These are phyloP conservation scores for Yponomeuta malinellus DNA, from an alignment of 2,888 invertebrate genomes.

Conservation along the genomic window DNA sequence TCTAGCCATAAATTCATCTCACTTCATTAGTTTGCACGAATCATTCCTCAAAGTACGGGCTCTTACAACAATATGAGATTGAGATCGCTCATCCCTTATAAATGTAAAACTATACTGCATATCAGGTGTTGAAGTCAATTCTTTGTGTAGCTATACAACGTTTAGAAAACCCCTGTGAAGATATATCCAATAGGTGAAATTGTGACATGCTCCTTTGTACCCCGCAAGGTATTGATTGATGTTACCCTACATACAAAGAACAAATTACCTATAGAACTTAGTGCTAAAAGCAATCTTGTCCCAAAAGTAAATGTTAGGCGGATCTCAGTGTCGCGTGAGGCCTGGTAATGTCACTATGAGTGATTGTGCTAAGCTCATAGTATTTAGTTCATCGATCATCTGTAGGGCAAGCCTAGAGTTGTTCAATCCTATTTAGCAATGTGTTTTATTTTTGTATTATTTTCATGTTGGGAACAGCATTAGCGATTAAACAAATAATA, in stretches of 20 bases:
- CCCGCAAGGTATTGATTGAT: neutral
- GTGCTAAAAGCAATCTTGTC: slow-evolving; percentile 1
- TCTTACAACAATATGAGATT: slow-evolving; percentile 41
- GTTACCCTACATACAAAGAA: neutral
- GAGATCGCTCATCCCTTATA: slow-evolving; percentile 16
- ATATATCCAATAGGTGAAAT: neutral
- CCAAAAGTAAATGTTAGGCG: neutral
- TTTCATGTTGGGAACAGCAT: slow-evolving; percentile 17
- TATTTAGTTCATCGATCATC: slow-evolving; percentile 58
- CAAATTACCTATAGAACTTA: neutral
- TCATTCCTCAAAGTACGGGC: slow-evolving; percentile 70
- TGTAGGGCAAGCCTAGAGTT: slow-evolving; percentile 45
- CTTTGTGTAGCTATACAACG: neutral
- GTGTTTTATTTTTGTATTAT: slow-evolving; percentile 13
- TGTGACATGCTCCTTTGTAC: neutral
- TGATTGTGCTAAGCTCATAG: slow-evolving; percentile 76
- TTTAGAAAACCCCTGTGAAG: neutral
- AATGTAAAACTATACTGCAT: neutral
- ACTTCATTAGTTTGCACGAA: slow-evolving; percentile 78
- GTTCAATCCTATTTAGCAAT: slow-evolving; percentile 19
- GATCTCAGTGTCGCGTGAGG: slow-evolving; percentile 34
- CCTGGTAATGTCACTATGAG: slow-evolving; percentile 68
- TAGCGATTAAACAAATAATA: neutral
- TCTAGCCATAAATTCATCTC: slow-evolving; percentile 36
- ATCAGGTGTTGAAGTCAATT: slow-evolving; percentile 7